A percentile compares a stretch with the other conserved stretches of the same genome.
Conservation (phyloP, 2,797 vertebrate species). For the Hylomyscus alleni region DNA sequence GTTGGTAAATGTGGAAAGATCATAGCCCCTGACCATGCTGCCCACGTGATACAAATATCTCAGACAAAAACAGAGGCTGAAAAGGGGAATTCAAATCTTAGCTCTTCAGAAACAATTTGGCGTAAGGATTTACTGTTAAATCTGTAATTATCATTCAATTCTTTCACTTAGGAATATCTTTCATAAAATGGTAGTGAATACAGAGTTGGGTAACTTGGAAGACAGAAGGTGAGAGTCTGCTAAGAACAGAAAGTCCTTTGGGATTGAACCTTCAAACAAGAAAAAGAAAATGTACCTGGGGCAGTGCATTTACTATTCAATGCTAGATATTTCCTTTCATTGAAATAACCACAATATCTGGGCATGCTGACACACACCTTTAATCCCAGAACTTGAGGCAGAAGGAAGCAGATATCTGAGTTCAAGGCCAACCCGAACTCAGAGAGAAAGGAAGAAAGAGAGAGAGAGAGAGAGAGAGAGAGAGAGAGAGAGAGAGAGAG, state of each 20-base stretch:
- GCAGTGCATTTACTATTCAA: background rate
- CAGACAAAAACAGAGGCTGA: conserved; percentile 36
- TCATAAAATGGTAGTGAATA: conserved; percentile 26
- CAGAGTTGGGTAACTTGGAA: background rate
- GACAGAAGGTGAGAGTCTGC: background rate
- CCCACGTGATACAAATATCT: conserved; percentile 34
- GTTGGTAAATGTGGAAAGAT: conserved; percentile 15
- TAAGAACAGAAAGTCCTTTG: conserved; percentile 42
- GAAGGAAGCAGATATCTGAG: background rate
- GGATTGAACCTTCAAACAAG: conserved; percentile 36
- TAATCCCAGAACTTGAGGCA: background rate
- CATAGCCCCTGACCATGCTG: background rate
- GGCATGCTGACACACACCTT: background rate
- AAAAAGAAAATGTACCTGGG: background rate
- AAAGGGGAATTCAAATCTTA: conserved; percentile 37
- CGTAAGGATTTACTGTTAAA: conserved; percentile 68
- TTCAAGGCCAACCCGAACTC: background rate
- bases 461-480: background rate
- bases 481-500: background rate
- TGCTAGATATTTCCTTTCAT: conserved; percentile 39
- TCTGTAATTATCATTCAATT: conserved; percentile 51
- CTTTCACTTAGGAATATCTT: conserved; percentile 56
- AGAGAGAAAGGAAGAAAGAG: background rate
- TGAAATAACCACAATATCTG: background rate
- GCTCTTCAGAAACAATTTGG: conserved; percentile 18